Base-by-base conservation (phyloP, 2,113 vertebrate genomes). In the Mus pahari region DNA sequence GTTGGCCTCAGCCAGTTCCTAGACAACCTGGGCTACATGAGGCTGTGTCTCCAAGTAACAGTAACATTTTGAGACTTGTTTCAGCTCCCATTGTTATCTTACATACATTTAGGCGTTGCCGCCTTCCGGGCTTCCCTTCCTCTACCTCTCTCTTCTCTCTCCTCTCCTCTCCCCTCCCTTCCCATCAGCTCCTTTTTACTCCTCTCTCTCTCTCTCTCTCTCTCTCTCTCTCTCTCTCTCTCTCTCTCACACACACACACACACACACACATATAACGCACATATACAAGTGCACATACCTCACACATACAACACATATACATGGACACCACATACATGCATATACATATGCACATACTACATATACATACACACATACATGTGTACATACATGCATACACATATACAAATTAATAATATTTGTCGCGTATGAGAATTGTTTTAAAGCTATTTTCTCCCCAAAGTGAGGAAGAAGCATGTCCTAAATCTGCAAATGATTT, bases 361-460 rank as follows among this genome's bases (percentile, higher is more conserved):
- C 14, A 3, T 64, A 36, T 33, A n/a, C 12, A 79, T 22, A 33
- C 16, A 79, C 2, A 19, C 9, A 39, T 5, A 28, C 26, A 77
- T 26, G 42, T 2, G 48, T 5, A 42, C 8, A 58, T 1, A 24
- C 11, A 53, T 5, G 39, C 22, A 31, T 26, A 81, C 3, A 48
- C 2, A 77, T 26, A 78, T 7, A 78, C 16, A 9, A 84, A 66
- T 42, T 42, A 33, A 55, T 31, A 55, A 48, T 22, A 93, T 10
- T 39, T 42, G 73, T 39, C 45, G 55, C 22, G 5, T 74, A 31
- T 53, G 39, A 19, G 20, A 36, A 73, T 82, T 86, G 92, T 89
- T 90, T 89, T 86, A 73, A 62, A 88, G n/a, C 42, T 58, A 28
- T 62, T 92, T 89, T 28, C 24, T 74, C 73, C 82, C 53, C 60